A percentile compares a stretch with the other conserved stretches of the same genome.
These are phyloP conservation scores for Apotomis capreana DNA, from an alignment of 2,888 invertebrate genomes.

Conservation along the genomic window DNA sequence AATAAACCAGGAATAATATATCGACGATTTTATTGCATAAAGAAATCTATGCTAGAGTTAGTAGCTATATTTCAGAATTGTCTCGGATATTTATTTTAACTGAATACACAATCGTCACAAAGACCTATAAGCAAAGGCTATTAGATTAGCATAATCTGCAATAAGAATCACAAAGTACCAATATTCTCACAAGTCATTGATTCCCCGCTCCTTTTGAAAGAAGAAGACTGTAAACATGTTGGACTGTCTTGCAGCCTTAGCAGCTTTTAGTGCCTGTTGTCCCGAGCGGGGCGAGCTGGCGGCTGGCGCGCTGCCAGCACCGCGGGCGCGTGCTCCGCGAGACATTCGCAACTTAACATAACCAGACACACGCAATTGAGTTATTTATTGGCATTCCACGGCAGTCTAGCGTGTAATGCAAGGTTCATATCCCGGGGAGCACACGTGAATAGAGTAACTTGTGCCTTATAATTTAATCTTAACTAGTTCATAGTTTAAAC, in stretches of 20 bases:
- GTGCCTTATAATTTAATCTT: too few species aligned
- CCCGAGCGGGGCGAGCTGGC: too few species aligned
- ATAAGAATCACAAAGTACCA: conserved; percentile 1
- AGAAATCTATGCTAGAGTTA: too few species aligned
- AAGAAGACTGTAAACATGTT: conserved; percentile 6
- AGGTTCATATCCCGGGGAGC: too few species aligned
- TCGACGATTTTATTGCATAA: too few species aligned
- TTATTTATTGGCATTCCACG: background rate
- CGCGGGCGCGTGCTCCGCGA: background rate
- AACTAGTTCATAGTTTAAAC: too few species aligned
- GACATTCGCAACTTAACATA: background rate
- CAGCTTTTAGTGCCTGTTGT: background rate
- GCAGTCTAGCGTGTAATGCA: background rate
- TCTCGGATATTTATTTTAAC: background rate
- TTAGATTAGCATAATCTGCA: conserved; percentile 15
- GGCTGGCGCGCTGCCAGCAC: background rate
- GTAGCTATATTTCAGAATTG: too few species aligned
- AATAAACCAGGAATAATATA: too few species aligned
- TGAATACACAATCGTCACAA: background rate
- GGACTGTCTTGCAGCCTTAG: background rate
- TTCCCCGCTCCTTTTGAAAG: background rate
- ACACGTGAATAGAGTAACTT: too few species aligned
- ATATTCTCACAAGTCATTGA: conserved; percentile 5
- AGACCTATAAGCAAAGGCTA: background rate
- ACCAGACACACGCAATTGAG: background rate